Evolutionary conservation across 1,140 invertebrate species (phyloP).

Genomic region (Stenopsyche tienmushanensis): DNA sequence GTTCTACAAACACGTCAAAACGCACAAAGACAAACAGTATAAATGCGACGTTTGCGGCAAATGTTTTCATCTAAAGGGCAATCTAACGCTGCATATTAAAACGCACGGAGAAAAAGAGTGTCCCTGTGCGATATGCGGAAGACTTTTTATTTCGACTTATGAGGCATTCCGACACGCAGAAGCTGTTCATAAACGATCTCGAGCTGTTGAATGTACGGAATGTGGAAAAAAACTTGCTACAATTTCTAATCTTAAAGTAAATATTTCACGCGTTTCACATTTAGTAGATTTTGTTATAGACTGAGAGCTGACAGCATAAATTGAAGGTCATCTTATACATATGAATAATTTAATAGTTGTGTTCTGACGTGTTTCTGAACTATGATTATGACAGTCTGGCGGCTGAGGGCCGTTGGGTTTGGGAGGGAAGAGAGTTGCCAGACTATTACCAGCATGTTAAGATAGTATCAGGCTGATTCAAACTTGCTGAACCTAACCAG

Average conservation of each 20-base stretch:
- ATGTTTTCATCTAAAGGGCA: background rate
- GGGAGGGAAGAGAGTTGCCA: too few relatives aligned
- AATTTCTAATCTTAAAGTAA: conserved; percentile 27
- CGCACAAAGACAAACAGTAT: background rate
- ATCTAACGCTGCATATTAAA: background rate
- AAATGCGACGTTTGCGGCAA: background rate
- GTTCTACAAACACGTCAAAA: background rate
- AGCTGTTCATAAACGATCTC: conserved; percentile 22
- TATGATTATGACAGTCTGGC: too few relatives aligned
- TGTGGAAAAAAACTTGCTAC: conserved; percentile 23
- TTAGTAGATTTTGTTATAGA: too few relatives aligned
- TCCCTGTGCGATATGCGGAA: conserved; percentile 3
- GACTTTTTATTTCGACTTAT: background rate
- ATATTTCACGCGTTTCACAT: too few relatives aligned
- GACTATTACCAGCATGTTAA: too few relatives aligned
- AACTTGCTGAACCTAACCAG: too few relatives aligned
- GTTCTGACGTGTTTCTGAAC: too few relatives aligned
- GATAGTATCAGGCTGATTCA: too few relatives aligned
- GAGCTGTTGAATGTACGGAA: conserved; percentile 6
- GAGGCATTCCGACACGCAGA: conserved; percentile 7
- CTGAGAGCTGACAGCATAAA: too few relatives aligned
- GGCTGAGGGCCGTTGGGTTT: too few relatives aligned
- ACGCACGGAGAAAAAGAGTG: background rate
- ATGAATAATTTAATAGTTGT: too few relatives aligned
- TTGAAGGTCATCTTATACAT: too few relatives aligned